Percentiles rank a stretch among this genome's conserved stretches.
Evolutionary conservation across 92 coral and sea anemone genomes (phyloP).

Genomic region (Metridium senile): DNA sequence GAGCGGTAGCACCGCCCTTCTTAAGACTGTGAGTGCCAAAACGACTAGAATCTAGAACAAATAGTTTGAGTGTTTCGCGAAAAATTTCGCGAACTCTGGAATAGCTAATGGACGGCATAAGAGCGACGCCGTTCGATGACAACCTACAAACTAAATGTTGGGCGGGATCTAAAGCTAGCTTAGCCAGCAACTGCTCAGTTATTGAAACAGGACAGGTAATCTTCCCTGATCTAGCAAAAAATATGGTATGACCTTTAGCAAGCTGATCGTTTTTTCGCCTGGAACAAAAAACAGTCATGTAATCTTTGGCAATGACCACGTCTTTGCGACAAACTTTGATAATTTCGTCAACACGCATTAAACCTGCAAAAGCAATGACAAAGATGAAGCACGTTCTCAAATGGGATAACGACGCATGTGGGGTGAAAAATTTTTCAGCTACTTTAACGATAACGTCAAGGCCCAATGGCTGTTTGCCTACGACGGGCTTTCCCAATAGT

Average conservation of each 20-base stretch:
- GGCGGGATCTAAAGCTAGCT: slow-evolving; percentile 18
- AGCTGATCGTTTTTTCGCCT: slow-evolving; percentile 28
- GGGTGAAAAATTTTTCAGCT: slow-evolving; percentile 1
- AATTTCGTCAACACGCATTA: too few species aligned
- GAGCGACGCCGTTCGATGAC: background rate
- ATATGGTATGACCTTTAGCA: slow-evolving; percentile 25
- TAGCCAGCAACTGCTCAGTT: slow-evolving; percentile 25
- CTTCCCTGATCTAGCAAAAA: slow-evolving; percentile 27
- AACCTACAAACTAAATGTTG: slow-evolving; percentile 44
- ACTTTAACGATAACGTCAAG: slow-evolving; percentile 21
- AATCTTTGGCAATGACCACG: background rate
- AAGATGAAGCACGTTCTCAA: slow-evolving; percentile 31
- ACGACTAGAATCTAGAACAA: slow-evolving; percentile 19
- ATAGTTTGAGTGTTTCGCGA: slow-evolving; percentile 8
- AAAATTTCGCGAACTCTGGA: slow-evolving; percentile 50
- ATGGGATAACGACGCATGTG: slow-evolving; percentile 26
- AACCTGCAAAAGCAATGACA: slow-evolving; percentile 29
- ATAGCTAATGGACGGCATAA: slow-evolving; percentile 28
- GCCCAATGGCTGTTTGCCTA: slow-evolving; percentile 21
- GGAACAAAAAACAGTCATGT: slow-evolving; percentile 14
- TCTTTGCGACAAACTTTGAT: background rate
- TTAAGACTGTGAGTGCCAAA: slow-evolving; percentile 50
- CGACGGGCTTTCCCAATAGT: slow-evolving; percentile 45
- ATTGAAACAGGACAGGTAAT: slow-evolving; percentile 43
- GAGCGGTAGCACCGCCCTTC: slow-evolving; percentile 49